A percentile compares a stretch with the other conserved stretches of the same genome.
Evolutionary conservation across 1,140 invertebrate species (phyloP).

Genomic region (Teleopsis dalmanni): DNA sequence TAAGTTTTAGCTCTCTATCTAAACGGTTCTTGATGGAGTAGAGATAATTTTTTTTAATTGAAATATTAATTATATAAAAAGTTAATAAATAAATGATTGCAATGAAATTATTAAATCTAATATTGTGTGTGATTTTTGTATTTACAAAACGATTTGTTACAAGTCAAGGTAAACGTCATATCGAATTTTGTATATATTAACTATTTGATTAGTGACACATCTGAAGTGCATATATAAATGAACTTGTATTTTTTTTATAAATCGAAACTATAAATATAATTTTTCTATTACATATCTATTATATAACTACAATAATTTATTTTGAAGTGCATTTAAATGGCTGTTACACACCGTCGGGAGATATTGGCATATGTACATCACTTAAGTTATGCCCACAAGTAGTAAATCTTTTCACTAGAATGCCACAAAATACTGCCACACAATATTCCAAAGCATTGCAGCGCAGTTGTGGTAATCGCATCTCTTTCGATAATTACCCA

Average conservation of each 20-base stretch:
- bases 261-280: neutral
- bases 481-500: constrained; percentile 13
- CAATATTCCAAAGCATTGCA: constrained; percentile 7
- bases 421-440: constrained; percentile 10
- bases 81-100: too few species aligned
- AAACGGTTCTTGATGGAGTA: too few species aligned
- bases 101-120: too few species aligned
- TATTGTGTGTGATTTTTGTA: too few species aligned
- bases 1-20: too few species aligned
- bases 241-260: neutral
- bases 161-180: too few species aligned
- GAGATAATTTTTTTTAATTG: too few species aligned
- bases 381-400: constrained; percentile 15
- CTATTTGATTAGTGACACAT: too few species aligned
- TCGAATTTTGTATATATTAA: too few species aligned
- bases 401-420: constrained; percentile 5
- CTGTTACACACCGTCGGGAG: constrained; percentile 12
- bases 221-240: neutral
- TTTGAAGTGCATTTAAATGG: neutral
- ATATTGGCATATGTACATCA: constrained; percentile 12
- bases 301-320: neutral
- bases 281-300: neutral
- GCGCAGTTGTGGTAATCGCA: constrained; percentile 6
- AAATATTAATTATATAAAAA: too few species aligned
- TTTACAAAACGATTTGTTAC: too few species aligned